phyloP scores from a whole-genome alignment of 2,797 vertebrate species.

The Staurois parvus region DNA sequence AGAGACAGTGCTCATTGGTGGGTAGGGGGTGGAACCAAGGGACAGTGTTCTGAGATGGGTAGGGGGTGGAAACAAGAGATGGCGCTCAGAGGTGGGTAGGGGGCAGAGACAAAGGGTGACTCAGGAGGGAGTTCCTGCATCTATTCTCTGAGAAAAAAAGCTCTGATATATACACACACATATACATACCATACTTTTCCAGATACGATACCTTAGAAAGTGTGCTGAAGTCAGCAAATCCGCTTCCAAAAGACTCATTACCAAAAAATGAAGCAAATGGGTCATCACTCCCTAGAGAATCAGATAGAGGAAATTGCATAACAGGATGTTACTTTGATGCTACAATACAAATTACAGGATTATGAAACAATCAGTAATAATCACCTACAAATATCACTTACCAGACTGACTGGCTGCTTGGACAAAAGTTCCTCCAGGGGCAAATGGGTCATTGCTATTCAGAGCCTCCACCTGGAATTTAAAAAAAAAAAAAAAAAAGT shows the following conservation, averaged over 20 bases:
- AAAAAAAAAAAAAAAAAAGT: neutral
- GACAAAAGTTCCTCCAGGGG: conserved; percentile 91
- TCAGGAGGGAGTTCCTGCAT: too few relatives aligned
- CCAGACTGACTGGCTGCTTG: conserved; percentile 86
- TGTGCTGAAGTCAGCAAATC: conserved; percentile 94
- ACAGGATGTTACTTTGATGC: too few relatives aligned
- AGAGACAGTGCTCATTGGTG: too few relatives aligned
- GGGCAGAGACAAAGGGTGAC: too few relatives aligned
- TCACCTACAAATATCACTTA: conserved; percentile 68
- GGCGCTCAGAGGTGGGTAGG: too few relatives aligned
- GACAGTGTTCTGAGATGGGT: too few relatives aligned
- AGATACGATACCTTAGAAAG: conserved; percentile 86
- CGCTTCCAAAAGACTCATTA: conserved; percentile 88
- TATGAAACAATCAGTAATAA: too few relatives aligned
- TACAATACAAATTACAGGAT: too few relatives aligned
- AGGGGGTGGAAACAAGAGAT: too few relatives aligned
- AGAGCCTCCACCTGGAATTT: conserved; percentile 81
- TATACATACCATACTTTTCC: neutral
- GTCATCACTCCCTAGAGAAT: conserved; percentile 77
- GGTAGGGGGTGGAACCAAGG: too few relatives aligned
- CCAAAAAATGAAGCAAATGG: conserved; percentile 95
- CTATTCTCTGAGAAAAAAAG: too few relatives aligned
- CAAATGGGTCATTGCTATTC: conserved; percentile 92
- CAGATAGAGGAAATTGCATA: neutral
- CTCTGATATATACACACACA: neutral